Conservation (phyloP, 2,888 invertebrate genomes). For the Coelopa pilipes region DNA sequence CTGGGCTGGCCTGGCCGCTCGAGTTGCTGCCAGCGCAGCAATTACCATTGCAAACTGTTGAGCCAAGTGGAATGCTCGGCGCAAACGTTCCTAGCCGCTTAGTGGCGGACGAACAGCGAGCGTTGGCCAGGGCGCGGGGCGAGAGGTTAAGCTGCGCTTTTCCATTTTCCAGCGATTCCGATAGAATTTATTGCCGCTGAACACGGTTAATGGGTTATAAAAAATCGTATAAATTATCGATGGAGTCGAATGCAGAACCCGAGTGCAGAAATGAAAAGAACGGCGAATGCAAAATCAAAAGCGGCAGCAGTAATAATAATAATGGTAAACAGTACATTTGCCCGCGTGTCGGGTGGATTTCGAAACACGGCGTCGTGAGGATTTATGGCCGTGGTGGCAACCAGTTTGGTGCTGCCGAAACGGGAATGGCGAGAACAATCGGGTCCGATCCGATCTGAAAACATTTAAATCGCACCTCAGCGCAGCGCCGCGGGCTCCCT, state of each 20-base stretch:
- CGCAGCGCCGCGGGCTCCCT: too few relatives aligned
- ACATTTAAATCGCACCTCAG: too few relatives aligned
- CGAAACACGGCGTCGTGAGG: not conserved
- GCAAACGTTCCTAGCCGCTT: not conserved
- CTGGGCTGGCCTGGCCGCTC: too few relatives aligned
- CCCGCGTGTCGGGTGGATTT: slow-evolving; percentile 10
- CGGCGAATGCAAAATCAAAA: not conserved
- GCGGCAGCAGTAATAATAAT: not conserved
- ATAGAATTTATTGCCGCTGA: slow-evolving; percentile 11
- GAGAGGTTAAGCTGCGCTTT: not conserved
- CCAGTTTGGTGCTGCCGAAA: slow-evolving; percentile 14
- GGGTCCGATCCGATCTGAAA: too few relatives aligned
- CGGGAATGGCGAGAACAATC: slow-evolving; percentile 8
- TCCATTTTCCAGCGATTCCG: slow-evolving; percentile 6
- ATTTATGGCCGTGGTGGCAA: not conserved
- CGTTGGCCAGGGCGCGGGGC: too few relatives aligned
- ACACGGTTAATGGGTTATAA: not conserved
- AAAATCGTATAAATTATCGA: too few relatives aligned
- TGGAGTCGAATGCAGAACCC: too few relatives aligned
- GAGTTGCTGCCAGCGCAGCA: not conserved
- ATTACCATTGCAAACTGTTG: slow-evolving; percentile 8
- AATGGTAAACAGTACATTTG: not conserved
- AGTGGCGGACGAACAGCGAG: too few relatives aligned
- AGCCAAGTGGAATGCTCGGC: not conserved
- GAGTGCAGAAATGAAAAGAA: not conserved